These are phyloP conservation scores for Eristalis arbustorum DNA, from an alignment of 2,888 invertebrate species.

Conservation along the genomic window DNA sequence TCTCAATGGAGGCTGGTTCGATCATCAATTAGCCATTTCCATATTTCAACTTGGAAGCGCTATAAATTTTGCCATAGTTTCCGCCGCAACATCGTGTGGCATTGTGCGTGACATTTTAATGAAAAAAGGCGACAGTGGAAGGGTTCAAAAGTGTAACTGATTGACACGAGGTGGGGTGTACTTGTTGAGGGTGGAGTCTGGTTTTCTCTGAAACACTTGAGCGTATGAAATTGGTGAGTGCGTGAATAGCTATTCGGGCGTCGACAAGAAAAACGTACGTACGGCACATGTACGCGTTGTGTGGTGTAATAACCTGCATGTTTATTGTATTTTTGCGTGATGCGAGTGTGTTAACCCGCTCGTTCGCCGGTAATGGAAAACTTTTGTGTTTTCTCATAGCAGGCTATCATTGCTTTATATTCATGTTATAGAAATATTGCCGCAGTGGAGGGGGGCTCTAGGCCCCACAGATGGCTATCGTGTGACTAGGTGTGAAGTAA, in stretches of 20 bases:
- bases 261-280: neutral
- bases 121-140: conserved; percentile 71
- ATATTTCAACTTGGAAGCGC: conserved; percentile 59
- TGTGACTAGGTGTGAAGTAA: neutral
- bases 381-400: conserved; percentile 27
- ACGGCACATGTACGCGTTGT: neutral
- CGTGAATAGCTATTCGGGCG: conserved; percentile 9
- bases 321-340: conserved; percentile 52
- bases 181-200: neutral
- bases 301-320: conserved; percentile 58
- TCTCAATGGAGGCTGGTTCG: conserved; percentile 44
- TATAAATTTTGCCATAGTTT: conserved; percentile 73
- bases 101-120: conserved; percentile 76
- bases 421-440: neutral
- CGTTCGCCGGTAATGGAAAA: conserved; percentile 32
- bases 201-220: conserved; percentile 15
- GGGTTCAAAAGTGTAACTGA: neutral
- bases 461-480: neutral
- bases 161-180: neutral
- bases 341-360: conserved; percentile 16
- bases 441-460: neutral
- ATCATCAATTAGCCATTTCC: conserved; percentile 67
- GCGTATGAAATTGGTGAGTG: conserved; percentile 36
- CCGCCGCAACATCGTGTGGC: conserved; percentile 58
- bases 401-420: neutral